Evolutionary conservation across 1,140 invertebrate species (phyloP).

Genomic region (Cydia fagiglandana): DNA sequence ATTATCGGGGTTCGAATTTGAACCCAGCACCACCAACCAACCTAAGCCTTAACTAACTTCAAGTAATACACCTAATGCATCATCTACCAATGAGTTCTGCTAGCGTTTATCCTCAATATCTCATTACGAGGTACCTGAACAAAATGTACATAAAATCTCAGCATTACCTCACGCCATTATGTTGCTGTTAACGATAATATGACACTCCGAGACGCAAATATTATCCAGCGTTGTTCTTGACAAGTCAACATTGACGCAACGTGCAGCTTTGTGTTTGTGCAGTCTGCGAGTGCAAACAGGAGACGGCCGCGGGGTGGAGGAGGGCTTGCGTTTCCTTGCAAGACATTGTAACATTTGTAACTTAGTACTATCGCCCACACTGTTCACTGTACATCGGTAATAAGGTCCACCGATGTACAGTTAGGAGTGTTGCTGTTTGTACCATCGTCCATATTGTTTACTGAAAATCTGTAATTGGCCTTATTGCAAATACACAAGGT

Average conservation of each 20-base stretch:
- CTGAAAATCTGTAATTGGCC: neutral
- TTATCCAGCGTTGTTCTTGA: conserved; percentile 32
- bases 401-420: too few relatives aligned
- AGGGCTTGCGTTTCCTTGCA: neutral
- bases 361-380: neutral
- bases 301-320: neutral
- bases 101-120: neutral
- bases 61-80: neutral
- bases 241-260: conserved; percentile 46
- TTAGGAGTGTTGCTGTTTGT: too few relatives aligned
- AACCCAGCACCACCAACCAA: too few relatives aligned
- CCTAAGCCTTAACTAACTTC: too few relatives aligned
- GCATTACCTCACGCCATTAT: conserved; percentile 11
- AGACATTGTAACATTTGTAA: neutral
- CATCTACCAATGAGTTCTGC: neutral
- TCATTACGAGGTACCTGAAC: neutral
- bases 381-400: too few relatives aligned
- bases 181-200: neutral
- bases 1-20: too few relatives aligned
- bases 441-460: neutral
- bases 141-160: neutral
- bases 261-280: conserved; percentile 33
- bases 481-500: neutral
- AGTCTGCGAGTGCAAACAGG: conserved; percentile 8
- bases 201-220: conserved; percentile 21